Conservation (phyloP, 1,140 invertebrate genomes). For the Notospermus geniculatus region DNA sequence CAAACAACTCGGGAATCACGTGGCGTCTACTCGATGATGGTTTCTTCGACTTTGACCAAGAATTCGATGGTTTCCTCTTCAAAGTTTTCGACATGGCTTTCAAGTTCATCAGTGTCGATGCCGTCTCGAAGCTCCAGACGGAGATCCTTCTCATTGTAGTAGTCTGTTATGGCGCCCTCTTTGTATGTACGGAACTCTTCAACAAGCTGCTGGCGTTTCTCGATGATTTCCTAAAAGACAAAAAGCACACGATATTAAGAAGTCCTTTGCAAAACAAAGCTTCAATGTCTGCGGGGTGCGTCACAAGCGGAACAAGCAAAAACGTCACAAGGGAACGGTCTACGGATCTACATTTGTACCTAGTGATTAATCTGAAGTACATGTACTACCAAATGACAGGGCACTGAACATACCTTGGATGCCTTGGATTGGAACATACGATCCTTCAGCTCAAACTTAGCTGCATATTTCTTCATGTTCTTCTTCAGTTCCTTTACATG, state of each 20-base stretch:
- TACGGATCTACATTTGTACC: no score
- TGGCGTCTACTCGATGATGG: slow-evolving; percentile 61
- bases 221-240: slow-evolving; percentile 75
- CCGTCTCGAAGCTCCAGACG: slow-evolving; percentile 81
- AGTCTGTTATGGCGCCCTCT: slow-evolving; percentile 71
- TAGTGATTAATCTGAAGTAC: no score
- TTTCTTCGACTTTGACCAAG: slow-evolving; percentile 94
- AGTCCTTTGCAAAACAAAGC: no score
- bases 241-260: no score
- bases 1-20: background rate
- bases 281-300: no score
- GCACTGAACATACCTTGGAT: slow-evolving; percentile 70
- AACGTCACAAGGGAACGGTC: no score
- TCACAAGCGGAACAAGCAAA: no score
- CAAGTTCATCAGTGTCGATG: slow-evolving; percentile 87
- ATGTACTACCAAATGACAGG: no score
- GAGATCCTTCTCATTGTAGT: slow-evolving; percentile 71
- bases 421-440: slow-evolving; percentile 87
- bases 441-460: slow-evolving; percentile 95
- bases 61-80: slow-evolving; percentile 96
- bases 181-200: slow-evolving; percentile 74
- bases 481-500: slow-evolving; percentile 84
- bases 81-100: slow-evolving; percentile 79
- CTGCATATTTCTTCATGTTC: slow-evolving; percentile 96
- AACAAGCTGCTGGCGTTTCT: slow-evolving; percentile 87